Evolutionary conservation across 2,797 vertebrate species (phyloP), one percentile per base, ranked within the genome.

Genomic region (Urophycis tenuis): DNA sequence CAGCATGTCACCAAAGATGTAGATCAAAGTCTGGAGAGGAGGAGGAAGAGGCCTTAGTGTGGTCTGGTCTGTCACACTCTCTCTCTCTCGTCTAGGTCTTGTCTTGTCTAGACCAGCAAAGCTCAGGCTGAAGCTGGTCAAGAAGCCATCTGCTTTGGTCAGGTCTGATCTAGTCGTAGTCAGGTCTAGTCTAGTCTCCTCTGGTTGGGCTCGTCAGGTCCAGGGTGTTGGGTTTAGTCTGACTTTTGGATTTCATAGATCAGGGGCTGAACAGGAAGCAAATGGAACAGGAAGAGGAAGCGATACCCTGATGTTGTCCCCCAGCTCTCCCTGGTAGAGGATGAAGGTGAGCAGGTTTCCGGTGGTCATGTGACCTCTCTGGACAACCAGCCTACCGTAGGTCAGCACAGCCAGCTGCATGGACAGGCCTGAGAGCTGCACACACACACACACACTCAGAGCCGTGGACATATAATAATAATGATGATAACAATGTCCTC

Each of bases 1-100:
- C 86, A 99, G 95, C 96, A 99, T 98, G 77, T 99, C 92, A 73
- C 96, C 96, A 0, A 96, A 96, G 49, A 53, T 53, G 89, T 97
- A 98, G 74, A 98, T 95, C 0, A 95, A 95, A 30, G 95, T 94
- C 15, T 32, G 29, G 30, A 33, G 32, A 19, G 2, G 19, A n/a
- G 14, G 22, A 45, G 15, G 41, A 53, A 53, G 49, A 19, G 41
- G 41, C 5, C 17, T 45, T n/a, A 53, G 49, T 22, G 19, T n/a
- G 22, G 49, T 7, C 5, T 53, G 49, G 41, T 45, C 41, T 45
- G 15, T 17, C 41, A 45, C 17, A 2, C 41, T 45, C 41, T 15
- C 12, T n/a, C n/a, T n/a, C 2, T 45, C 12, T 45, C 15, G 41
- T 14, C 14, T 45, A 4, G 15, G 41, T 15, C 41, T 45, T 2